Base-by-base conservation (phyloP, 2,888 invertebrate species). In the Ophion obscuratus region DNA sequence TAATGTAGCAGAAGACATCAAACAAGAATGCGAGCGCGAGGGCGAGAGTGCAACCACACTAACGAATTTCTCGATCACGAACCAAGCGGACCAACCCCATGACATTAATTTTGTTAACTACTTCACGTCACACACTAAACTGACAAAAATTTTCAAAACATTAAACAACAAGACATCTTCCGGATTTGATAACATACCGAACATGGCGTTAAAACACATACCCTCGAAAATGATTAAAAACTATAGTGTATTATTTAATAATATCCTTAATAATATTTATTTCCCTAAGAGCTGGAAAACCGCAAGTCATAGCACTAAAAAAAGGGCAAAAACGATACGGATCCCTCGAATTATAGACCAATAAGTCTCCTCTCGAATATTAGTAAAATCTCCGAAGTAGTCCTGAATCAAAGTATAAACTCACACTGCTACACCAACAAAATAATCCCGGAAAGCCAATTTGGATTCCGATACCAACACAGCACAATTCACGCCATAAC, bases 261-360 rank as follows among this genome's bases (percentile, higher is more conserved):
- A 87, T 17, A 61, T 88, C 0, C 85, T 86, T 40, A 91, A 92
- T 11, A 89, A 88, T n/a, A 88, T 79, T 7, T 86, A 89, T 44
- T 92, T 91, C 86, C 92, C 92, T 0, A 57, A 36, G 0, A 77
- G 11, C 3, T 89, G 88, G 88, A 89, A 88, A 84, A 82, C 31
- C 17, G 89, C 89, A 0, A 83, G 73, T 90, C 0, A 87, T 90
- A 0, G 75, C 89, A 0, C 74, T 90, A 7, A 10, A 66, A 7
- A 77, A 87, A 86, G 68, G 87, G 75, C 0, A 89, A 89, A 79
- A 67, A 84, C 5, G 20, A 57, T 0, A 27, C 61, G 0, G 24
- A 83, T 6, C 86, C 88, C 0, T 20, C 75, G 0, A 90, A 85
- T 40, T 90, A 88, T 7, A 64, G 89, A 11, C 90, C 89, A 0